Evolutionary conservation across 2,797 vertebrate species (phyloP).

Genomic region (Tinamus major): DNA sequence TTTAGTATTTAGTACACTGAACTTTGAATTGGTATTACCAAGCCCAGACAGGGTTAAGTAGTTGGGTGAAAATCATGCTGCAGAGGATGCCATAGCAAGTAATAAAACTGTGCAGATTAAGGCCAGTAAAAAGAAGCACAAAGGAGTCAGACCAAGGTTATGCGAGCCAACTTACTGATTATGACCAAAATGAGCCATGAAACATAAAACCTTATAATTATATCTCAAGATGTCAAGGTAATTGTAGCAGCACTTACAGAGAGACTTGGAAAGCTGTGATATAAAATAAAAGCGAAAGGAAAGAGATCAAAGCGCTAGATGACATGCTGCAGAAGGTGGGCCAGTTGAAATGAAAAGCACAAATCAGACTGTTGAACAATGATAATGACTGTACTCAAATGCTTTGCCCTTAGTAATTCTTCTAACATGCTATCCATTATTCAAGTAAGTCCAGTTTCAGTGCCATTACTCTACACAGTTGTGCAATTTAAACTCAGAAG

Average conservation of each 20-base stretch:
- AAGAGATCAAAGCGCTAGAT: neutral
- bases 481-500: slow-evolving; percentile 23
- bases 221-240: neutral
- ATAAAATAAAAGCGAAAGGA: neutral
- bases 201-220: neutral
- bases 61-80: neutral
- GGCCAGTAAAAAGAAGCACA: neutral
- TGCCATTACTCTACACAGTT: neutral
- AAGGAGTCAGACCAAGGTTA: neutral
- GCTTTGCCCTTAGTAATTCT: neutral
- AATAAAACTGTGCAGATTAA: neutral
- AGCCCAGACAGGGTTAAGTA: neutral
- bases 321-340: neutral
- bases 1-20: neutral
- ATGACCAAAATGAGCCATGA: neutral
- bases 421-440: neutral
- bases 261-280: neutral
- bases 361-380: neutral
- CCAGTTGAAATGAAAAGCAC: neutral
- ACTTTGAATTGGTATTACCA: neutral
- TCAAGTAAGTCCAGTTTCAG: neutral
- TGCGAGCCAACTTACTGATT: neutral
- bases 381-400: neutral
- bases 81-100: neutral
- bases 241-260: neutral